Evolutionary conservation across 23 tunicate species (phyloP).

Genomic region (Halocynthia aurantium): DNA sequence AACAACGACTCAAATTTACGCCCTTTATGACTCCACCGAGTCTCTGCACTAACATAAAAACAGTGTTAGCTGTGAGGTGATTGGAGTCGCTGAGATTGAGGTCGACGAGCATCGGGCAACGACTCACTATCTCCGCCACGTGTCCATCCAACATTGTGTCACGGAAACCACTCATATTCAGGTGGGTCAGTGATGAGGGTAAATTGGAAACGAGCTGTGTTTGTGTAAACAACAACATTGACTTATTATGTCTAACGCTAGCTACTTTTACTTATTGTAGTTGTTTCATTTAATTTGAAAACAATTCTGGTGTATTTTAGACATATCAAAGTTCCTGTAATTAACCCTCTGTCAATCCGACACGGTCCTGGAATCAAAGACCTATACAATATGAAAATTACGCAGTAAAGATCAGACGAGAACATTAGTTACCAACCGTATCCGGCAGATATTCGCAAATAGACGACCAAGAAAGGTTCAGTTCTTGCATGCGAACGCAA

Average conservation of each 20-base stretch:
- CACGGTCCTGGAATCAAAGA: no score
- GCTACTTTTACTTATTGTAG: no score
- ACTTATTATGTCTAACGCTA: no score
- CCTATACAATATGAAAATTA: no score
- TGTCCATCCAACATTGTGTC: constrained; percentile 62
- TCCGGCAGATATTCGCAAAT: constrained; percentile 12
- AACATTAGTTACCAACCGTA: neutral
- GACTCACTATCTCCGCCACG: constrained; percentile 43
- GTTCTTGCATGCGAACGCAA: constrained; percentile 35
- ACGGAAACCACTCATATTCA: constrained; percentile 80
- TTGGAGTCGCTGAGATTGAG: constrained; percentile 85
- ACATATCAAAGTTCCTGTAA: no score
- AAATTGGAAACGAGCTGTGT: constrained; percentile 45
- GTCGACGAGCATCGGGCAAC: constrained; percentile 45
- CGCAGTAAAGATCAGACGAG: no score
- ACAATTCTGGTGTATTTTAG: no score
- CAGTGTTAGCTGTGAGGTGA: constrained; percentile 36
- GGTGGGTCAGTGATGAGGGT: constrained; percentile 36
- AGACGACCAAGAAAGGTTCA: constrained; percentile 74
- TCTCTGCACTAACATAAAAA: constrained; percentile 28
- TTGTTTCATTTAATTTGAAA: no score
- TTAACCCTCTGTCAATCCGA: no score
- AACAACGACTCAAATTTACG: constrained; percentile 77
- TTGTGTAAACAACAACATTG: no score
- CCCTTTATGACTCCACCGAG: constrained; percentile 32